Evolutionary conservation across 2,888 invertebrate genomes (phyloP).

Genomic region (Ptychoptera contaminata): DNA sequence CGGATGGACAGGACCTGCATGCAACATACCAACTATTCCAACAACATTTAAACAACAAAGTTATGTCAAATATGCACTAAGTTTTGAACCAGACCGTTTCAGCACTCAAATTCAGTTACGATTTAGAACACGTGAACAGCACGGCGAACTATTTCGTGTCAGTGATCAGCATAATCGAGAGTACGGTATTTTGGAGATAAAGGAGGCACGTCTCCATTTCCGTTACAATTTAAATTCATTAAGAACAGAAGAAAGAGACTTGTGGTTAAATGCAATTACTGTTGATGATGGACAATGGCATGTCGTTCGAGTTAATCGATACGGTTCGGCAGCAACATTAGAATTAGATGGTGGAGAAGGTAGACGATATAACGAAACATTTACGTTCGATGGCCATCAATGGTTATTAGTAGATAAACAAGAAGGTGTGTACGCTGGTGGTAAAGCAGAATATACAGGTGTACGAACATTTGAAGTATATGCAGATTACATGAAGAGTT

Average conservation of each 20-base stretch:
- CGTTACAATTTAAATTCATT: conserved; percentile 85
- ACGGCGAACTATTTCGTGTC: conserved; percentile 85
- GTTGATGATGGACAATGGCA: conserved; percentile 98
- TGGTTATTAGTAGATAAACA: conserved; percentile 87
- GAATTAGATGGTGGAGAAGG: conserved; percentile 94
- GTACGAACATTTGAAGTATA: conserved; percentile 88
- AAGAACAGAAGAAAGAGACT: conserved; percentile 76
- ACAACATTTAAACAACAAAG: conserved; percentile 88
- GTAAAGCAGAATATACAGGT: conserved; percentile 89
- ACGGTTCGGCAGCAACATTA: conserved; percentile 82
- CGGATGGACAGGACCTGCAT: conserved; percentile 86
- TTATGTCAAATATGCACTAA: conserved; percentile 91
- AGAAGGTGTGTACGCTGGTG: conserved; percentile 89
- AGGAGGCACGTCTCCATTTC: conserved; percentile 78
- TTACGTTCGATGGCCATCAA: conserved; percentile 78
- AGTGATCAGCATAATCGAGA: conserved; percentile 89
- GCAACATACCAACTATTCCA: conserved; percentile 70
- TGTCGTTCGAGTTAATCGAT: conserved; percentile 76
- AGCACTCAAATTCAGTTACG: conserved; percentile 84
- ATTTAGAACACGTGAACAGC: conserved; percentile 84
- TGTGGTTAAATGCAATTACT: conserved; percentile 77
- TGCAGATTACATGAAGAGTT: conserved; percentile 86
- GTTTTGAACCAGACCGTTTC: conserved; percentile 84
- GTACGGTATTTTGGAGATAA: conserved; percentile 83
- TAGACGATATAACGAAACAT: conserved; percentile 81